These are phyloP conservation scores for Parotocinclus haroldoi DNA, from an alignment of 2,797 vertebrate species.

Conservation along the genomic window DNA sequence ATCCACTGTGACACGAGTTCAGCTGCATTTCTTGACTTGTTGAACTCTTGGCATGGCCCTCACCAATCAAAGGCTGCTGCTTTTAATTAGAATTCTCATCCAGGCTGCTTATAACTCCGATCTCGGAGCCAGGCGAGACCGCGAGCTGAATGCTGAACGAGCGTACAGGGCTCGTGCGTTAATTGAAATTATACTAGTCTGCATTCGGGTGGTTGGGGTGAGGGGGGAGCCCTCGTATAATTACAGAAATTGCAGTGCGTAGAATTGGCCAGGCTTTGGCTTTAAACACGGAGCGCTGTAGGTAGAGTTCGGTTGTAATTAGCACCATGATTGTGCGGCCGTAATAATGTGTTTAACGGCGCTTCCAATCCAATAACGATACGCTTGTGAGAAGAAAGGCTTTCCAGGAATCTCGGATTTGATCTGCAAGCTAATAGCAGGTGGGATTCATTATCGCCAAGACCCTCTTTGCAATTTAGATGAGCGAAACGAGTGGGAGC, in stretches of 20 bases:
- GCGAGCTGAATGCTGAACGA: constrained; percentile 16
- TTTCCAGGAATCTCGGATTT: constrained; percentile 11
- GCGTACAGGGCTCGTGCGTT: constrained; percentile 12
- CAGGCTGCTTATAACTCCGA: constrained; percentile 11
- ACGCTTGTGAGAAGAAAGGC: not conserved
- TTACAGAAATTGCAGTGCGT: constrained; percentile 34
- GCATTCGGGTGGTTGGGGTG: not conserved
- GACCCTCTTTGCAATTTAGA: constrained; percentile 49
- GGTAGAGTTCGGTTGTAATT: constrained; percentile 37
- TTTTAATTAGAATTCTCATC: constrained; percentile 19
- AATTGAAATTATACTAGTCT: constrained; percentile 25
- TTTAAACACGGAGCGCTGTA: constrained; percentile 36
- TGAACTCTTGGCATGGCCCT: not conserved
- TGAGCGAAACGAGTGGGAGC: constrained; percentile 39
- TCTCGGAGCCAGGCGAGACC: not conserved
- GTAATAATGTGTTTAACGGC: constrained; percentile 24
- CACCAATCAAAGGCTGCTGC: not conserved
- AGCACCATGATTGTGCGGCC: constrained; percentile 18
- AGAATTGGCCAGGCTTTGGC: constrained; percentile 35
- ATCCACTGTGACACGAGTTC: not conserved
- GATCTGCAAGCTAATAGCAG: constrained; percentile 21
- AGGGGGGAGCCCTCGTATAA: constrained; percentile 30
- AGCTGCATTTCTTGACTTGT: not conserved
- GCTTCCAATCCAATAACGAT: constrained; percentile 10
- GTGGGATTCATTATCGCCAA: constrained; percentile 36